Base-by-base conservation (phyloP, 2,797 vertebrate genomes). In the Chelon auratus region DNA sequence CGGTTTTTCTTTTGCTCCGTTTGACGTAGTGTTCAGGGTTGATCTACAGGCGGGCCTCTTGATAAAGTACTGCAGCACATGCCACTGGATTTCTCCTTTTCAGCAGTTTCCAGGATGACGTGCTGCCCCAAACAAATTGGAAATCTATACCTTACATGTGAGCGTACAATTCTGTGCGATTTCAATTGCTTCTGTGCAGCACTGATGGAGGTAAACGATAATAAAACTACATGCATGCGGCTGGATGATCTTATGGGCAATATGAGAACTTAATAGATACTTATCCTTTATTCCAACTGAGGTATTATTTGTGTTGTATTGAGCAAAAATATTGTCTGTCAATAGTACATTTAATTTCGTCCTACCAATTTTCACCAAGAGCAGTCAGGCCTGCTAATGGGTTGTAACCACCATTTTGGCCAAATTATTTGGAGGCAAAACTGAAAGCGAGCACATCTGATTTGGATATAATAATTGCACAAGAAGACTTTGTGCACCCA, bases 1-100 rank as follows among this genome's bases (percentile, higher is more conserved):
- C 59, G 52, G n/a, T 75, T 71, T 69, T 53, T 73, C 51, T 51
- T 70, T 58, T 62, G 30, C 68, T 67, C 63, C 43, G 55, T 30
- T 33, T 61, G 61, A 71, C 59, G 62, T 40, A 22, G 11, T 42
- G 45, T 64, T 62, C 53, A 14, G 63, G 50, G 56, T 58, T 73
- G 36, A 45, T n/a, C 43, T 53, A 54, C 59, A 43, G 36, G 57
- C 58, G 18, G 17, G 51, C 64, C 1, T 7, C 54, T 75, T 42
- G 24, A 72, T 54, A 26, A 69, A 40, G 18, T 18, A 0, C 51
- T 17, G 51, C 57, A 13, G 69, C 43, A 52, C n/a, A 37, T 22
- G 18, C 36, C 5, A 1, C 57, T 51, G 7, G 9, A 7, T 47
- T 57, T 52, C 10, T 53, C 20, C 40, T 48, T 50, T 45, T 61